Evolutionary conservation across 1,140 invertebrate species (phyloP).

Genomic region (Aphis craccivora): DNA sequence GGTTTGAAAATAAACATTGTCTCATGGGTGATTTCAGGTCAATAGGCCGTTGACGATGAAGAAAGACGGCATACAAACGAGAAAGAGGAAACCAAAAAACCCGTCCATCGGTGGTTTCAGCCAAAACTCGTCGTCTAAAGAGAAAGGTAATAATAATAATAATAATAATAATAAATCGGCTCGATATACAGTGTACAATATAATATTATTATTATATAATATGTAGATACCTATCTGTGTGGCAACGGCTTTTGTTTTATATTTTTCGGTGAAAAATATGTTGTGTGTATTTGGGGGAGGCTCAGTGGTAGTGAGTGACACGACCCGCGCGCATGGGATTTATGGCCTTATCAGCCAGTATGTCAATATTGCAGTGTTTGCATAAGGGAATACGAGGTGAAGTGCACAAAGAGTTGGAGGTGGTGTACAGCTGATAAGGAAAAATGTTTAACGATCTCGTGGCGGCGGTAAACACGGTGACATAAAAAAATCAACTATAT

Average conservation of each 20-base stretch:
- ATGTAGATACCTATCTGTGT: not conserved
- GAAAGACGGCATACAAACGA: constrained; percentile 93
- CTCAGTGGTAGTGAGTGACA: not conserved
- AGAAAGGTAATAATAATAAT: constrained; percentile 4
- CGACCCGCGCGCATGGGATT: constrained; percentile 38
- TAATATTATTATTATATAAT: not conserved
- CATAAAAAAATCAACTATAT: constrained; percentile 47
- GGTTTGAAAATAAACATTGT: constrained; percentile 36
- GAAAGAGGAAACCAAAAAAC: constrained; percentile 78
- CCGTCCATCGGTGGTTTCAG: constrained; percentile 51
- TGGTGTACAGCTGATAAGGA: constrained; percentile 42
- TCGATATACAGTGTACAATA: not conserved
- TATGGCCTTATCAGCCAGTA: constrained; percentile 44
- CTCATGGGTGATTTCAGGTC: constrained; percentile 68
- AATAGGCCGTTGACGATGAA: constrained; percentile 91
- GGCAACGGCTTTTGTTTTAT: not conserved
- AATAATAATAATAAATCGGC: not conserved
- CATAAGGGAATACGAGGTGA: constrained; percentile 12
- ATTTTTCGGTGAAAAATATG: constrained; percentile 6
- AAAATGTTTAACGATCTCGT: constrained; percentile 33
- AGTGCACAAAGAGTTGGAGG: constrained; percentile 34
- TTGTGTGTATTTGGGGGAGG: constrained; percentile 5
- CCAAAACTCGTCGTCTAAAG: constrained; percentile 52
- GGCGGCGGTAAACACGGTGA: constrained; percentile 50
- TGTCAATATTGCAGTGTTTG: constrained; percentile 57